Evolutionary conservation across 2,797 vertebrate genomes (phyloP), one percentile per base, ranked within the genome.

Genomic region (Columba guinea): DNA sequence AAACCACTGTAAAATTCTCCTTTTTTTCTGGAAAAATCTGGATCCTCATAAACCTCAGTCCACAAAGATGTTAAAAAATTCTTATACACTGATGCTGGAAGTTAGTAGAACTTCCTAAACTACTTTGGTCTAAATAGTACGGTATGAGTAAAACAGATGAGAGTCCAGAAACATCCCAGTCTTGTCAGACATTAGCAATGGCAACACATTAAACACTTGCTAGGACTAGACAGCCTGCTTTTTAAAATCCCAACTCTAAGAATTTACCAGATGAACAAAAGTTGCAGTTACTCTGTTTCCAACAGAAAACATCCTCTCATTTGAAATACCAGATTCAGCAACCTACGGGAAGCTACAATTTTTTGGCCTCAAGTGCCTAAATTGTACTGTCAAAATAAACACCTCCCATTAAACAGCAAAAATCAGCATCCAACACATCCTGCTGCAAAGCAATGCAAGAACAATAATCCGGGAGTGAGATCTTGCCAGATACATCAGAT

Each of bases 171-270:
- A 71, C n/a, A 78, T 5, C 1, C 6, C 71, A 44, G 20, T 35
- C 41, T 51, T 62, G 35, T 30, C 55, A 93, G 10, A 39, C 20
- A 19, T 11, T 7, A 62, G 10, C 16, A 81, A 60, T 0, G 3
- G n/a, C 8, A 81, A 69, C 0, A 3, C 12, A 53, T 6, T 20
- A 41, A 70, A 84, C 7, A 59, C 3, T 14, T 2, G 0, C 4
- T 11, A 74, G 24, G 22, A 63, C 17, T 4, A 55, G 41, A 12
- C 3, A 24, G 10, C 2, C 10, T 30, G 10, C 4, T 55, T 64
- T 64, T 55, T 18, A 4, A 51, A 83, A 51, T 44, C 26, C 11
- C 49, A 63, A 41, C 41, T 78, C 39, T 12, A 39, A 30, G 28
- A 89, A 69, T 4, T 64, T 34, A 46, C 3, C 13, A 80, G 58